phyloP scores from a whole-genome alignment of 2,888 invertebrate genomes.

The Gryllus longicercus region DNA sequence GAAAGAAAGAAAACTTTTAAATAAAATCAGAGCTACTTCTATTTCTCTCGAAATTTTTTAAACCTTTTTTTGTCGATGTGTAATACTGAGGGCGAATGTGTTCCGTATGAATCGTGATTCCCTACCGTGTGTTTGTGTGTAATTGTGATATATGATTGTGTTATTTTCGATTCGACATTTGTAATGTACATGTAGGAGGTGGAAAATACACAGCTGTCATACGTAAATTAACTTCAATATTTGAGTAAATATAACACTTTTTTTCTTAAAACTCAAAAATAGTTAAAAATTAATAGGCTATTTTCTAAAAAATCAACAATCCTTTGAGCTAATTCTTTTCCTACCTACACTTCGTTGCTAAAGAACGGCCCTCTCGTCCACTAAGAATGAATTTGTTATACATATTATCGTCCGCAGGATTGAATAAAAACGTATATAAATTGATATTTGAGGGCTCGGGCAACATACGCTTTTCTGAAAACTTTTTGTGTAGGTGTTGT shows the following conservation, averaged over 20 bases:
- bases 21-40: constrained; percentile 2
- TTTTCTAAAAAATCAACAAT: background rate
- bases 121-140: constrained; percentile 17
- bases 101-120: constrained; percentile 6
- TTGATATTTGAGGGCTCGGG: background rate
- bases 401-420: background rate
- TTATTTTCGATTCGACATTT: background rate
- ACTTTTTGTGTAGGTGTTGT: constrained; percentile 22
- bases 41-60: constrained; percentile 21
- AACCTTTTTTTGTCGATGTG: constrained; percentile 24
- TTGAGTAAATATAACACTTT: background rate
- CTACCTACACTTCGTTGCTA: background rate
- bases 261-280: constrained; percentile 2
- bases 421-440: constrained; percentile 8
- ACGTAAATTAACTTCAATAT: background rate
- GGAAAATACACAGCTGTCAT: background rate
- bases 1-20: constrained; percentile 18
- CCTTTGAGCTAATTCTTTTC: constrained; percentile 18
- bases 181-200: background rate
- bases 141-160: constrained; percentile 2
- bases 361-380: background rate
- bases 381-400: background rate
- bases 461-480: constrained; percentile 5
- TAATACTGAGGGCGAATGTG: constrained; percentile 26
- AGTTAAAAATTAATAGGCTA: background rate